Evolutionary conservation across 2,888 invertebrate species (phyloP).

Genomic region (Ormyrus pomaceus): DNA sequence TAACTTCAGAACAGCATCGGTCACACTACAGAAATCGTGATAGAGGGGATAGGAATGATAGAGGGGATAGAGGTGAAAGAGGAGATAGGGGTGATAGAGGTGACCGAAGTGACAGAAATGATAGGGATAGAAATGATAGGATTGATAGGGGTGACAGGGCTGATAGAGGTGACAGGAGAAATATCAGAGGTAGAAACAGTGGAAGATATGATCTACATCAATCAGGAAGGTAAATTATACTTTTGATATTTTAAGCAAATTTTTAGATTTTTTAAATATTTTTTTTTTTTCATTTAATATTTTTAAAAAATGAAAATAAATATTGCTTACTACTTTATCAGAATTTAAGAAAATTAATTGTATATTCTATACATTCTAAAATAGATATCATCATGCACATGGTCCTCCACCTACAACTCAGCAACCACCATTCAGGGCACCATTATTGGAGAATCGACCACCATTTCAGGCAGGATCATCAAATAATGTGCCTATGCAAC

Average conservation of each 20-base stretch:
- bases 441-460: conserved; percentile 65
- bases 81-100: conserved; percentile 60
- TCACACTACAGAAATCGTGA: conserved; percentile 60
- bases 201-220: conserved; percentile 65
- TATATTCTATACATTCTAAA: conserved; percentile 14
- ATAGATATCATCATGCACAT: conserved; percentile 47
- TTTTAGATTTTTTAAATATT: neutral
- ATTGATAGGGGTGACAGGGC: conserved; percentile 38
- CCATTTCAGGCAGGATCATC: conserved; percentile 62
- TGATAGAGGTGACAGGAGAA: conserved; percentile 44
- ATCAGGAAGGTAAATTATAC: conserved; percentile 59
- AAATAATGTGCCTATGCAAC: conserved; percentile 51
- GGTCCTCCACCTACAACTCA: conserved; percentile 28
- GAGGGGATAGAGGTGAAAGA: conserved; percentile 64
- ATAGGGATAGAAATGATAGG: conserved; percentile 60
- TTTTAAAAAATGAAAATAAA: too few species aligned
- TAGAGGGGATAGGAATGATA: conserved; percentile 65
- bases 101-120: conserved; percentile 53
- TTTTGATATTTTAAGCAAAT: conserved; percentile 2
- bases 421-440: conserved; percentile 61
- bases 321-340: too few species aligned
- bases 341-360: too few species aligned
- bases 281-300: too few species aligned
- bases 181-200: conserved; percentile 55
- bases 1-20: conserved; percentile 70